phyloP scores from a whole-genome alignment of 2,888 invertebrate species.

The Drosophila lacicola region DNA sequence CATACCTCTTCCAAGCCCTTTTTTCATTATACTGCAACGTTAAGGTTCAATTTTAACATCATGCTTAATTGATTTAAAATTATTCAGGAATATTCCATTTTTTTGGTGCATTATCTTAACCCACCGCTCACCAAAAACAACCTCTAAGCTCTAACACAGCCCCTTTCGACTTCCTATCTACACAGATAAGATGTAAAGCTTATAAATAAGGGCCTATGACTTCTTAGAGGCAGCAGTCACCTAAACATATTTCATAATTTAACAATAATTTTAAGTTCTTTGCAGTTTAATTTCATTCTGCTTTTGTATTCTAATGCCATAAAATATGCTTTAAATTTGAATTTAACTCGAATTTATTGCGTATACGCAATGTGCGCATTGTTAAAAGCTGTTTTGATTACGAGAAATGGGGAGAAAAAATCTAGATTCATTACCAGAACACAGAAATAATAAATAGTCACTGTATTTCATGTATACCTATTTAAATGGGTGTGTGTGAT shows the following conservation, averaged over 20 bases:
- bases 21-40: no score
- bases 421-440: conserved; percentile 7
- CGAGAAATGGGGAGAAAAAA: neutral
- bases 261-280: conserved; percentile 5
- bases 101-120: no score
- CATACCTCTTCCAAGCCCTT: no score
- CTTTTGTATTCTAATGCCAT: conserved; percentile 1
- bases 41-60: no score
- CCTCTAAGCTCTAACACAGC: no score
- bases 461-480: neutral
- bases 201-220: no score
- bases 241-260: conserved; percentile 11
- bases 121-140: no score
- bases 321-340: conserved; percentile 19
- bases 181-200: no score
- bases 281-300: conserved; percentile 1
- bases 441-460: conserved; percentile 9
- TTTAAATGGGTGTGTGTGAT: neutral
- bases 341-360: conserved; percentile 20
- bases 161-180: no score
- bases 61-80: no score
- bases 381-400: conserved; percentile 2
- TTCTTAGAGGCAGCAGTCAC: neutral
- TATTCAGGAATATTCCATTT: no score
- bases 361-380: conserved; percentile 40